Conservation (phyloP, 2,797 vertebrate genomes). For the Stomatorhinus walkeri region DNA sequence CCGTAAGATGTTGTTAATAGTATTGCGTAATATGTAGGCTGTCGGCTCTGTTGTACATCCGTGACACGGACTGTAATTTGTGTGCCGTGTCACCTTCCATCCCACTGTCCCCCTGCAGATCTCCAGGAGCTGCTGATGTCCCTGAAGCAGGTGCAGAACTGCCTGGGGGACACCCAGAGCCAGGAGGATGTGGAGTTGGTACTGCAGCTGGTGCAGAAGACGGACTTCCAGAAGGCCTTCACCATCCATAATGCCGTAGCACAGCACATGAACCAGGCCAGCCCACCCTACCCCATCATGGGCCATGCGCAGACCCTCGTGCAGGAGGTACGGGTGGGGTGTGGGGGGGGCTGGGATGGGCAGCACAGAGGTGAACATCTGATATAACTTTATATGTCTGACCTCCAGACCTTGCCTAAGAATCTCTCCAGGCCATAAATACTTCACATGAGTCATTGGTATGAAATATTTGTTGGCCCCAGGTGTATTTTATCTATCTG, state of each 20-base stretch:
- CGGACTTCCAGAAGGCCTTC: constrained; percentile 91
- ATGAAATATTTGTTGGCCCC: background rate
- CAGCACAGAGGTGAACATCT: background rate
- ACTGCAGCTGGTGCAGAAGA: constrained; percentile 85
- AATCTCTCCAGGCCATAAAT: background rate
- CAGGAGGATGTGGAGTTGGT: constrained; percentile 85
- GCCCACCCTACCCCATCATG: constrained; percentile 85
- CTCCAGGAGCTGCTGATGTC: constrained; percentile 89
- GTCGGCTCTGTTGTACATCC: background rate
- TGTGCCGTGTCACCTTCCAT: background rate
- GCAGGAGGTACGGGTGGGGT: constrained; percentile 62
- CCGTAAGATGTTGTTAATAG: background rate
- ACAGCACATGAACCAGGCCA: constrained; percentile 83
- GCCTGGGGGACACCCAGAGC: constrained; percentile 87
- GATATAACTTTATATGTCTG: background rate
- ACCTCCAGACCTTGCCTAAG: background rate
- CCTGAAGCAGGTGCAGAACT: constrained; percentile 84
- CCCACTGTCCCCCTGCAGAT: constrained; percentile 55
- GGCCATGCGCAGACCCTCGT: constrained; percentile 76
- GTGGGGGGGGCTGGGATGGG: background rate
- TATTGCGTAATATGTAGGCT: background rate
- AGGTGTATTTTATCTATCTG: background rate
- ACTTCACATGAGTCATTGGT: background rate
- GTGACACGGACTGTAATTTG: background rate
- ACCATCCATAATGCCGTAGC: constrained; percentile 91